A percentile compares a stretch with the other conserved stretches of the same genome.
phyloP scores from a whole-genome alignment of 1,140 invertebrate species.

The Brachionus paranguensis region DNA sequence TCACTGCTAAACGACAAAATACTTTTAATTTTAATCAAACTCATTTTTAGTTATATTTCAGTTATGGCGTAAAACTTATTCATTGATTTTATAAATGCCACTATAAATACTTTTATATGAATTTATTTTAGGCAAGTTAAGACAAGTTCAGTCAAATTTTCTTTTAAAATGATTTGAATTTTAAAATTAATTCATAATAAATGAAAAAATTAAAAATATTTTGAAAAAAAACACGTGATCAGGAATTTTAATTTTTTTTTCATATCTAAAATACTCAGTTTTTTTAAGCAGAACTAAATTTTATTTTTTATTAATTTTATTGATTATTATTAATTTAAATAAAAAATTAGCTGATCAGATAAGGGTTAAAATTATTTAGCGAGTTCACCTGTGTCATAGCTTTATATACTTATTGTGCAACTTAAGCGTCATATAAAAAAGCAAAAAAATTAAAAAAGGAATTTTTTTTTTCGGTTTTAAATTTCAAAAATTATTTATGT shows the following conservation, averaged over 20 bases:
- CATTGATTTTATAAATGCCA: neutral
- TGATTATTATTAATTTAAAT: no score
- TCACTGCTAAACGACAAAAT: constrained; percentile 45
- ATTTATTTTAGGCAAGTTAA: neutral
- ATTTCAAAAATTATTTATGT: no score
- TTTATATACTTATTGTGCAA: no score
- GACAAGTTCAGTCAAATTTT: neutral
- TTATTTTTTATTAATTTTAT: neutral
- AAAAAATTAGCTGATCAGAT: no score
- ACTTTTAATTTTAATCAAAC: constrained; percentile 42
- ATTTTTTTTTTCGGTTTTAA: no score
- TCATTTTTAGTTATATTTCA: neutral
- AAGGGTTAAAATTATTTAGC: no score
- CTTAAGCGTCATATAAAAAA: no score
- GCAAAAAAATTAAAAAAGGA: no score
- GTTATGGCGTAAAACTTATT: neutral
- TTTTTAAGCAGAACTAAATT: neutral
- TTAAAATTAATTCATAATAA: neutral
- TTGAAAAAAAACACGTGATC: neutral
- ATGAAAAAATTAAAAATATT: neutral
- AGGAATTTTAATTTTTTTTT: neutral
- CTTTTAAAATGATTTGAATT: neutral
- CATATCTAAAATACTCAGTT: neutral
- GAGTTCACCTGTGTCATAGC: no score
- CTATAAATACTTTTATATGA: neutral